Percentiles rank a stretch among this genome's conserved stretches.
Conservation (phyloP, 2,888 invertebrate species). For the Helicoverpa assulta region DNA sequence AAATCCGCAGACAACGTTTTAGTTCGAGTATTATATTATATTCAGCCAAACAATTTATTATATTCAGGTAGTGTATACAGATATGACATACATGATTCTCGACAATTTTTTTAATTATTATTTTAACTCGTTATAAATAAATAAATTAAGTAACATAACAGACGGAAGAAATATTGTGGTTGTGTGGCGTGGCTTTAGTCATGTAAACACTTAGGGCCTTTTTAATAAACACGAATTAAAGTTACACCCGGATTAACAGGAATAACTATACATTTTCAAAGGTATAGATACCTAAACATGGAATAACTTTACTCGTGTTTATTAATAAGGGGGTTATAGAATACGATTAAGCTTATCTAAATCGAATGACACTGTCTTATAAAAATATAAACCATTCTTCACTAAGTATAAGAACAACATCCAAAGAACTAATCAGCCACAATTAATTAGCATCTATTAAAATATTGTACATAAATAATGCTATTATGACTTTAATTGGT, state of each 20-base stretch:
- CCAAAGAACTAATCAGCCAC: constrained; percentile 57
- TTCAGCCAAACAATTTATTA: constrained; percentile 3
- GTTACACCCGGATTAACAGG: too few species aligned
- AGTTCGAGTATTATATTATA: constrained; percentile 15
- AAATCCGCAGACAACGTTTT: constrained; percentile 1
- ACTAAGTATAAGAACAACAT: constrained; percentile 60
- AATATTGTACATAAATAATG: constrained; percentile 26
- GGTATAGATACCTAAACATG: too few species aligned
- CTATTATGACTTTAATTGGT: constrained; percentile 1
- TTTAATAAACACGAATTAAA: too few species aligned
- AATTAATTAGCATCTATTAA: constrained; percentile 53
- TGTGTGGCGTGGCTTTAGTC: constrained; percentile 25
- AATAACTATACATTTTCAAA: too few species aligned
- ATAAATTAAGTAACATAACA: not conserved
- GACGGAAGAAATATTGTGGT: constrained; percentile 37
- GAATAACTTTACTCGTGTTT: too few species aligned
- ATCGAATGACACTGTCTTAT: constrained; percentile 73
- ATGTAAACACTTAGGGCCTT: too few species aligned
- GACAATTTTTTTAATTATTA: not conserved
- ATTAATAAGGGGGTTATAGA: constrained; percentile 7
- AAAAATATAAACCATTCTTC: constrained; percentile 79
- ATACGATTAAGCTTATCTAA: constrained; percentile 57
- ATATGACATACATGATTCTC: constrained; percentile 13
- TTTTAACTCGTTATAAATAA: constrained; percentile 31
- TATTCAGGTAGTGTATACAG: constrained; percentile 37